These are phyloP conservation scores for Lottia gigantea DNA, from an alignment of 2,888 invertebrate species.

Conservation along the genomic window DNA sequence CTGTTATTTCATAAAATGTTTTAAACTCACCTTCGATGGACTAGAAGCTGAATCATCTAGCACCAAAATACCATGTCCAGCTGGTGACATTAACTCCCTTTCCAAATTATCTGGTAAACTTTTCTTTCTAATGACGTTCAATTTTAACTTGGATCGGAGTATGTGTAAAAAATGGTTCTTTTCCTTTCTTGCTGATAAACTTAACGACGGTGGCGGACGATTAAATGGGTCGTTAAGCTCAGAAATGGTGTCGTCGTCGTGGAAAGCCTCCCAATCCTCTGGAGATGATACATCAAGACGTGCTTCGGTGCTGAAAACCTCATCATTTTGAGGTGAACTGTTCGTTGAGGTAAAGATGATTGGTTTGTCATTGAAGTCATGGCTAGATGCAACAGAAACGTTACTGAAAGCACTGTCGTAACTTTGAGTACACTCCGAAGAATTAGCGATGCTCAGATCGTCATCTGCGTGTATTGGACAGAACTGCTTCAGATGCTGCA, in stretches of 20 bases:
- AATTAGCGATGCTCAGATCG: slow-evolving; percentile 12
- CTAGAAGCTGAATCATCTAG: neutral
- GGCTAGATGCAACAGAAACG: slow-evolving; percentile 21
- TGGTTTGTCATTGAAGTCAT: slow-evolving; percentile 16
- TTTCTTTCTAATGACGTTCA: slow-evolving; percentile 29
- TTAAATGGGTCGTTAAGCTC: neutral
- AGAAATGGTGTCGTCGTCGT: neutral
- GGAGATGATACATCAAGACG: neutral
- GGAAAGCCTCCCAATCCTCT: neutral
- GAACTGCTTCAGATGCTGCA: slow-evolving; percentile 51
- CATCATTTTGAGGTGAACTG: neutral
- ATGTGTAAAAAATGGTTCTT: slow-evolving; percentile 46
- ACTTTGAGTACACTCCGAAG: slow-evolving; percentile 17
- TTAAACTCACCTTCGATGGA: too few species aligned
- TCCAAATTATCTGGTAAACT: slow-evolving; percentile 25
- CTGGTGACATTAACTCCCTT: slow-evolving; percentile 7
- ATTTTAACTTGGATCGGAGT: slow-evolving; percentile 43
- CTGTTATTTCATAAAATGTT: too few species aligned
- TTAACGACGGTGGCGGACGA: neutral
- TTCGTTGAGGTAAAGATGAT: neutral
- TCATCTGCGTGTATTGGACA: slow-evolving; percentile 38
- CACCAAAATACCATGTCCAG: slow-evolving; percentile 15
- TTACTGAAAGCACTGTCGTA: slow-evolving; percentile 21
- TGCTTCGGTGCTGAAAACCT: neutral
- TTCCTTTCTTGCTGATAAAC: slow-evolving; percentile 31